Evolutionary conservation across 2,888 invertebrate species (phyloP).

Genomic region (Ochropacha duplaris): DNA sequence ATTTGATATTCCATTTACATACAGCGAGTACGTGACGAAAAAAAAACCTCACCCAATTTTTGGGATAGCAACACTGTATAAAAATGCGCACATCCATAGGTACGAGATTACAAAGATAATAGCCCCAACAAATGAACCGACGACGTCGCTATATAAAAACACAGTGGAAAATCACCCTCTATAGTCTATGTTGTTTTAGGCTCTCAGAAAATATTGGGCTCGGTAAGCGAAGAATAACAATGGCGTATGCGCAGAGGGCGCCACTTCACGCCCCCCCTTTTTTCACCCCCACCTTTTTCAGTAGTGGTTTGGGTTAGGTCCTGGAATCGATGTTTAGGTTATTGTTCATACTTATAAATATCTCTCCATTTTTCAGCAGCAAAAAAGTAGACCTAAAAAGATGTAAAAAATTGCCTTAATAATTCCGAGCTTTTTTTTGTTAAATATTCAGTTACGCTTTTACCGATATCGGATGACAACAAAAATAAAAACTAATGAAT

Average conservation of each 20-base stretch:
- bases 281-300: background rate
- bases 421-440: background rate
- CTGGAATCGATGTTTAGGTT: background rate
- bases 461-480: slow-evolving; percentile 4
- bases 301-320: background rate
- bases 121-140: slow-evolving; percentile 50
- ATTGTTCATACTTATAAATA: background rate
- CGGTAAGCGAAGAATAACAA: slow-evolving; percentile 71
- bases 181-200: slow-evolving; percentile 64
- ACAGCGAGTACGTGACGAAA: background rate
- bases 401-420: background rate
- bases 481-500: background rate
- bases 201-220: slow-evolving; percentile 65
- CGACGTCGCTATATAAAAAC: slow-evolving; percentile 54
- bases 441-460: slow-evolving; percentile 5
- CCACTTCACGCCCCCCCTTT: slow-evolving; percentile 6
- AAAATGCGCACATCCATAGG: slow-evolving; percentile 18
- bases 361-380: too few relatives aligned
- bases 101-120: slow-evolving; percentile 44
- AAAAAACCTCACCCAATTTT: slow-evolving; percentile 15
- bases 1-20: background rate
- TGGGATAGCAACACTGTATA: slow-evolving; percentile 19
- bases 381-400: background rate
- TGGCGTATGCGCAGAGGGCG: slow-evolving; percentile 24
- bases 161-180: slow-evolving; percentile 46